Conservation (phyloP, 2,797 vertebrate species). For the Coranthus polyacanthus region DNA sequence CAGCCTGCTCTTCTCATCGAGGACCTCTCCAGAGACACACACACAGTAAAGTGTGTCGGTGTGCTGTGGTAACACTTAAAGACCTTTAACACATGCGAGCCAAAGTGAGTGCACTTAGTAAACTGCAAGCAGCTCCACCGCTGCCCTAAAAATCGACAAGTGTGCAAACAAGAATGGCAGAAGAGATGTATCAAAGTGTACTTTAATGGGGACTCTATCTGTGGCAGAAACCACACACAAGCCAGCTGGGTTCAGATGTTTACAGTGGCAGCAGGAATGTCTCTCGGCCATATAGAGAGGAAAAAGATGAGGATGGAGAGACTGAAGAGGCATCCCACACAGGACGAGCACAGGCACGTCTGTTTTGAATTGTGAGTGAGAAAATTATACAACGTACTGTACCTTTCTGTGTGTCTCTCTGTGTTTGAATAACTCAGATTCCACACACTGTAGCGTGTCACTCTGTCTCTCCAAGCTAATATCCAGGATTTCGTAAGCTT, state of each 20-base stretch:
- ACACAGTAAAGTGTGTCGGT: conserved; percentile 36
- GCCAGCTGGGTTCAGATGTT: conserved; percentile 52
- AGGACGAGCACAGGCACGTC: conserved; percentile 58
- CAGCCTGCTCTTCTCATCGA: conserved; percentile 59
- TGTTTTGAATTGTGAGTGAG: conserved; percentile 59
- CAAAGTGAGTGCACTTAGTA: conserved; percentile 58
- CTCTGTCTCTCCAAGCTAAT: conserved; percentile 39
- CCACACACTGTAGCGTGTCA: conserved; percentile 11
- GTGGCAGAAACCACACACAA: conserved; percentile 39
- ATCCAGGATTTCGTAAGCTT: conserved; percentile 51
- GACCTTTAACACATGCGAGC: conserved; percentile 53
- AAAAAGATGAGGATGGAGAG: conserved; percentile 14
- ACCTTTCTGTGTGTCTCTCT: conserved; percentile 21
- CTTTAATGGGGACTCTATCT: conserved; percentile 39
- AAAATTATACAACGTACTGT: conserved; percentile 43
- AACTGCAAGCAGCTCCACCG: conserved; percentile 36
- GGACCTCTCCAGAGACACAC: conserved; percentile 48
- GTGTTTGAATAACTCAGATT: conserved; percentile 40
- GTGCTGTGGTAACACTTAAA: conserved; percentile 51
- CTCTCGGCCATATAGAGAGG: not conserved
- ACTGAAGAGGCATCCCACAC: conserved; percentile 29
- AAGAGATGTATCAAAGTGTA: conserved; percentile 21
- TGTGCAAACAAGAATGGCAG: conserved; percentile 33
- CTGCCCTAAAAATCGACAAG: conserved; percentile 52
- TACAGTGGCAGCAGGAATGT: conserved; percentile 27